Evolutionary conservation across 23 tunicate genomes (phyloP).

Genomic region (Phallusia fumigata): DNA sequence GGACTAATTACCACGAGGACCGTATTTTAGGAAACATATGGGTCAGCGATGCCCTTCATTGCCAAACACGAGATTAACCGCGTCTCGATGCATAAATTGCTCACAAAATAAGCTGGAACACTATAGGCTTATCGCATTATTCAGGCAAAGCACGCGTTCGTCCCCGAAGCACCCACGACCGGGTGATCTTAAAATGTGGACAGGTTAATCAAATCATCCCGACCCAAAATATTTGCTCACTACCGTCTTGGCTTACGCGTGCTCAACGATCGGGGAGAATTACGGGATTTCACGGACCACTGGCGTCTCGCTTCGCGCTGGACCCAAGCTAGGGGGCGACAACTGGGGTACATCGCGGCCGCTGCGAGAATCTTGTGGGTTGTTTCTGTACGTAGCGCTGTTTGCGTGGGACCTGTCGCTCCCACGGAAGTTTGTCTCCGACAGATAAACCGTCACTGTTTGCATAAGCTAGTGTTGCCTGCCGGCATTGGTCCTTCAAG

Average conservation of each 20-base stretch:
- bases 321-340: neutral
- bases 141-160: too few species aligned
- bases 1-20: too few species aligned
- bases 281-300: neutral
- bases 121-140: too few species aligned
- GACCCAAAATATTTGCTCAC: constrained; percentile 9
- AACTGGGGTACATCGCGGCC: neutral
- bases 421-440: constrained; percentile 10
- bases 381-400: neutral
- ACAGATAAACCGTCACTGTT: neutral
- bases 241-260: neutral
- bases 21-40: too few species aligned
- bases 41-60: too few species aligned
- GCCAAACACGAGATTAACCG: too few species aligned
- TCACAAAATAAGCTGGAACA: too few species aligned
- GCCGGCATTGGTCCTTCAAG: too few species aligned
- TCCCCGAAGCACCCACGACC: neutral
- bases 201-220: constrained; percentile 6
- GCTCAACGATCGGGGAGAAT: neutral
- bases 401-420: neutral
- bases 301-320: neutral
- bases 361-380: neutral
- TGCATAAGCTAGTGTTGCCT: neutral
- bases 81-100: too few species aligned
- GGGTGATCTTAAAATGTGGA: neutral